Conservation (phyloP, 2,888 invertebrate genomes). For the Phaonia tiefii region DNA sequence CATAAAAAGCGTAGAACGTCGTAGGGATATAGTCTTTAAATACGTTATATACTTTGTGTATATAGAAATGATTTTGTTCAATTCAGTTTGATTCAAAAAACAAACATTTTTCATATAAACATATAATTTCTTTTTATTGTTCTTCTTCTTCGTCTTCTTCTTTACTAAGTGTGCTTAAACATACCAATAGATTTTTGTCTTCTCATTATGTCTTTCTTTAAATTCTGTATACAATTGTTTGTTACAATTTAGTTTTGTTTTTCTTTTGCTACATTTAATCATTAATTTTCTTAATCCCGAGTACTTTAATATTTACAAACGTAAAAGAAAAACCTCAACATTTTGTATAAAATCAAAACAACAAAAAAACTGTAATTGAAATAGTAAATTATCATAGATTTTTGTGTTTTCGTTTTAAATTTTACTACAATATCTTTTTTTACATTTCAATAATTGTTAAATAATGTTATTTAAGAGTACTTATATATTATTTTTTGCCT, state of each 20-base stretch:
- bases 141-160: conserved; percentile 1
- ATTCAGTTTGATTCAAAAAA: too few species aligned
- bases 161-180: conserved; percentile 60
- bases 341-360: conserved; percentile 31
- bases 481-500: conserved; percentile 56
- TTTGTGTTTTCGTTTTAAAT: conserved; percentile 36
- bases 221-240: conserved; percentile 12
- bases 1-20: neutral
- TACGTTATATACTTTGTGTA: too few species aligned
- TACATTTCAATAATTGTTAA: conserved; percentile 51
- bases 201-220: conserved; percentile 9
- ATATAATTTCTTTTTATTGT: conserved; percentile 44
- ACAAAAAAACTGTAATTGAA: conserved; percentile 14
- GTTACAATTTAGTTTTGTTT: neutral
- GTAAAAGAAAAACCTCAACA: neutral
- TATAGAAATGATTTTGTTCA: too few species aligned
- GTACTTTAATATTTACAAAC: neutral
- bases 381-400: conserved; percentile 25
- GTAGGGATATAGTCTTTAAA: too few species aligned
- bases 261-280: conserved; percentile 11
- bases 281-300: neutral
- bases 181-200: conserved; percentile 39
- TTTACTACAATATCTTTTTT: conserved; percentile 10
- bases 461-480: conserved; percentile 65
- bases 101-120: too few species aligned